Conservation (phyloP, 2,888 invertebrate species). For the Acronicta psi region DNA sequence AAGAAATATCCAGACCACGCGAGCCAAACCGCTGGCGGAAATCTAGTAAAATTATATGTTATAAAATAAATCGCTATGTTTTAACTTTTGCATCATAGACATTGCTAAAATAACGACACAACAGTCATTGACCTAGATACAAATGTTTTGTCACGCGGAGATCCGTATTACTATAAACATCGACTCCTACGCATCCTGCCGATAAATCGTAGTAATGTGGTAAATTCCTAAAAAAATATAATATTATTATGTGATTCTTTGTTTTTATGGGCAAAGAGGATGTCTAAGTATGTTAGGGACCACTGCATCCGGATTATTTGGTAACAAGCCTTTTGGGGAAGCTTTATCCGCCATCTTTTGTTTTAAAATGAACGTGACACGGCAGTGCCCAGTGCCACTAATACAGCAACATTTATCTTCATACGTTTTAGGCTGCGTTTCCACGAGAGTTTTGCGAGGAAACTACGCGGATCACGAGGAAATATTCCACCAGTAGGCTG, state of each 20-base stretch:
- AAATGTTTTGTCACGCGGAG: conserved; percentile 42
- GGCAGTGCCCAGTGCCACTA: too few relatives aligned
- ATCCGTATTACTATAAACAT: conserved; percentile 40
- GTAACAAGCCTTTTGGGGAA: neutral
- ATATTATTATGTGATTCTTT: conserved; percentile 8
- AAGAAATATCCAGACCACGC: too few relatives aligned
- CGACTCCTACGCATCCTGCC: conserved; percentile 56
- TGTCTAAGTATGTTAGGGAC: neutral
- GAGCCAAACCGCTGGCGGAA: too few relatives aligned
- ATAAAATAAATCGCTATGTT: neutral
- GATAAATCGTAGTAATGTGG: conserved; percentile 38
- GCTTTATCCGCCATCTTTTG: neutral
- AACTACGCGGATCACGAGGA: too few relatives aligned
- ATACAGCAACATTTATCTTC: too few relatives aligned
- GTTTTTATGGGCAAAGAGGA: conserved; percentile 1
- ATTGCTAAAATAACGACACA: conserved; percentile 31
- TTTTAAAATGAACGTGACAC: neutral
- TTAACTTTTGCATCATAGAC: conserved; percentile 10
- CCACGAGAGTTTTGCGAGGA: too few relatives aligned
- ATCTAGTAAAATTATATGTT: too few relatives aligned
- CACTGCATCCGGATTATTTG: neutral
- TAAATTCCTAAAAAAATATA: conserved; percentile 5
- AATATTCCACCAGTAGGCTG: too few relatives aligned
- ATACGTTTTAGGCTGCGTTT: too few relatives aligned
- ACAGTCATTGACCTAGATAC: conserved; percentile 53